Percentiles rank a stretch among this genome's conserved stretches.
Conservation (phyloP, 2,113 vertebrate genomes). For the Ariopsis seemanni region DNA sequence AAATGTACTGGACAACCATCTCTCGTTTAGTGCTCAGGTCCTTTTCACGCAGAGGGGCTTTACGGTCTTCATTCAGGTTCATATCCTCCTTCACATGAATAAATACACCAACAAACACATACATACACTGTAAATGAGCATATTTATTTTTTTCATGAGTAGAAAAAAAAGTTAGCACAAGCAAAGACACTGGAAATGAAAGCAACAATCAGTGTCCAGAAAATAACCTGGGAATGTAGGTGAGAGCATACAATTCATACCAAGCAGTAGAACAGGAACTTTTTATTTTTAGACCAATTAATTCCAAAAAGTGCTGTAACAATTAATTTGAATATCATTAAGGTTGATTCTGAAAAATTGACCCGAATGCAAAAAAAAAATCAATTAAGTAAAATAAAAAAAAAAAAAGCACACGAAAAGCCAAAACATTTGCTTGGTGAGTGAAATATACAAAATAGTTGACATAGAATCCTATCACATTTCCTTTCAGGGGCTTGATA, state of each 20-base stretch:
- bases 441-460: no score
- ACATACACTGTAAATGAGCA: not conserved
- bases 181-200: not conserved
- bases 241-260: not conserved
- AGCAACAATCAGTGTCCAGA: not conserved
- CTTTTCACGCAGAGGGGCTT: constrained; percentile 90
- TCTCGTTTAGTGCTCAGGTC: constrained; percentile 92
- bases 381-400: no score
- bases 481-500: no score
- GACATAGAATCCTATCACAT: no score
- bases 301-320: not conserved
- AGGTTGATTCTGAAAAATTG: not conserved
- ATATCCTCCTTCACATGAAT: constrained; percentile 86
- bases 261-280: no score
- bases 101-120: constrained; percentile 8
- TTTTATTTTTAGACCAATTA: no score
- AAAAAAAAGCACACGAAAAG: no score
- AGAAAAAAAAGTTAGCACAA: not conserved
- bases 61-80: constrained; percentile 96
- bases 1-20: constrained; percentile 98
- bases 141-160: not conserved
- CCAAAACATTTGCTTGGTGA: no score
- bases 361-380: no score
- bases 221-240: not conserved
- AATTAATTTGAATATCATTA: not conserved